phyloP scores from a whole-genome alignment of 1,140 invertebrate species.

The Leptinotarsa undecemlineata region DNA sequence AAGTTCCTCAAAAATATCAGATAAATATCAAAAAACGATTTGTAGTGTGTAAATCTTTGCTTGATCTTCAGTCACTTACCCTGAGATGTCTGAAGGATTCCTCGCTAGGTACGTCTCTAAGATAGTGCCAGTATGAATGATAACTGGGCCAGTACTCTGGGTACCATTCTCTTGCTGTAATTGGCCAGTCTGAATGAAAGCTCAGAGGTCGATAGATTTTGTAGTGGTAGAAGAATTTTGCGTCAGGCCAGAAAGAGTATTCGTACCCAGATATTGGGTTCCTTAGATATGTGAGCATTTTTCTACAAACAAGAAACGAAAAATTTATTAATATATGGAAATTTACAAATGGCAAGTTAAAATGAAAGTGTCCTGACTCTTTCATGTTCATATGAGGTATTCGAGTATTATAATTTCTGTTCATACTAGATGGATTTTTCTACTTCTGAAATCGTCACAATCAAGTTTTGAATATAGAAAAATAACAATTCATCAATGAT shows the following conservation, averaged over 20 bases:
- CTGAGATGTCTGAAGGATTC: conserved; percentile 33
- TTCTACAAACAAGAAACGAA: conserved; percentile 22
- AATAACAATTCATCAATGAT: no score
- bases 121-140: conserved; percentile 38
- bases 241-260: conserved; percentile 42
- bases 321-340: no score
- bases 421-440: no score
- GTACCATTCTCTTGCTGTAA: conserved; percentile 36
- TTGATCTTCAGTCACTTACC: conserved; percentile 23
- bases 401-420: no score
- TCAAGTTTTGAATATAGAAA: no score
- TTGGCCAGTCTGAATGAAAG: conserved; percentile 36
- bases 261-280: conserved; percentile 36
- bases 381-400: no score
- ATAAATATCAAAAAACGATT: not conserved
- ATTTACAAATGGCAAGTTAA: no score
- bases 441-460: no score
- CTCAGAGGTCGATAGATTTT: conserved; percentile 40
- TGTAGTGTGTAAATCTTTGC: not conserved
- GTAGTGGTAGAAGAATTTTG: conserved; percentile 41
- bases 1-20: no score
- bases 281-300: conserved; percentile 41
- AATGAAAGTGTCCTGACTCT: no score
- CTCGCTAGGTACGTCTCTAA: conserved; percentile 38
- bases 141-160: conserved; percentile 40